Evolutionary conservation across 1,140 invertebrate genomes (phyloP).

Genomic region (Paraescarpia echinospica): DNA sequence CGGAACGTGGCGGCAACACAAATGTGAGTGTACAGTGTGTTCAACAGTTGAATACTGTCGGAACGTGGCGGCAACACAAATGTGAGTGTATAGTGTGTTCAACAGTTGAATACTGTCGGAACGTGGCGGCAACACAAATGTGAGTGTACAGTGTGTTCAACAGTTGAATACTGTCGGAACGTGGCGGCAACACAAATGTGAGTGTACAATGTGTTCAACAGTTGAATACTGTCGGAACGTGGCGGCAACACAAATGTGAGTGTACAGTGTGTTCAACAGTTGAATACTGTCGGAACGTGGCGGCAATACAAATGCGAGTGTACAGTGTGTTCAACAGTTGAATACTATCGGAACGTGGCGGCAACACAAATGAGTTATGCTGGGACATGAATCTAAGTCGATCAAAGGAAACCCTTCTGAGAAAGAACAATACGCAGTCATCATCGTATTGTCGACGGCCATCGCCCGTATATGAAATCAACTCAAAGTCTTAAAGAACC

Average conservation of each 20-base stretch:
- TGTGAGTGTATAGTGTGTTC: no score
- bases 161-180: not conserved
- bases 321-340: not conserved
- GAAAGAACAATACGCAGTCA: not conserved
- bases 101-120: not conserved
- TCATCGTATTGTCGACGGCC: not conserved
- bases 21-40: not conserved
- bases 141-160: no score
- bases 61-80: not conserved
- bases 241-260: not conserved
- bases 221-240: not conserved
- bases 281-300: not conserved
- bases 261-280: not conserved
- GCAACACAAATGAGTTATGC: not conserved
- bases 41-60: not conserved
- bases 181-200: not conserved
- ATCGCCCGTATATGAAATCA: not conserved
- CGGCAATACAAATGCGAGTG: not conserved
- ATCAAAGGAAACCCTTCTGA: not conserved
- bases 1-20: not conserved
- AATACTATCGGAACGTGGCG: not conserved
- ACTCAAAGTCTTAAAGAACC: not conserved
- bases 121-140: not conserved
- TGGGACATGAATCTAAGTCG: not conserved
- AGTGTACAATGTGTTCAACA: not conserved